Base-by-base conservation (phyloP, 2,113 vertebrate species). In the Alexandromys fortis region DNA sequence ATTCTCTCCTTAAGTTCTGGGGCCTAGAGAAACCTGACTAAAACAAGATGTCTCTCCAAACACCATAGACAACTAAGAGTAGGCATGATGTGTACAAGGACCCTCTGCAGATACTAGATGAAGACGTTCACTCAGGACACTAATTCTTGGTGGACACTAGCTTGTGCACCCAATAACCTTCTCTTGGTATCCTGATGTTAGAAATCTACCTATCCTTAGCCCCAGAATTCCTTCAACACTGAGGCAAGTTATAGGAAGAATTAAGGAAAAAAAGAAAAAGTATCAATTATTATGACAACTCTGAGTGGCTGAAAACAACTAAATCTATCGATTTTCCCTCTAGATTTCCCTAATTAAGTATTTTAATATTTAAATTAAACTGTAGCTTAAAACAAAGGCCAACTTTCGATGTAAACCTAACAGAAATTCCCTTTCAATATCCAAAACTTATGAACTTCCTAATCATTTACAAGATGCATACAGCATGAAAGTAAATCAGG, bases 301-400 rank as follows among this genome's bases (percentile, higher is more conserved):
- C 6, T 42, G 4, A n/a, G 0, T n/a, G 6, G 58, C 3, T 79
- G 26, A 76, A 88, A 90, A 52, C 30, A 86, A 67, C 7, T 65
- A 16, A 92, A 63, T 83, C 90, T 89, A 82, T 33, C 82, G 24
- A 38, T 70, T 89, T 77, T 68, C 26, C 28, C 16, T 1, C 42
- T 79, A 93, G 55, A 89, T 49, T 94, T 6, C 21, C 21, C 26
- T 87, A 96, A 63, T 87, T 28, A 77, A 87, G 24, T 73, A 89
- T 91, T 55, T 88, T 26, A 90, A 58, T 22, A 82, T 70, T 90
- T 47, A 79, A 24, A 33, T 79, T 22, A 94, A 97, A 93, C 21
- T 65, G 17, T 87, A 75, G 70, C 35, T 93, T 94, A 72, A 86
- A 85, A 52, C 28, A 78, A 35, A 92, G 83, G 47, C 78, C 38